phyloP scores from a whole-genome alignment of 92 coral and sea anemone species.

The Porites evermanni region DNA sequence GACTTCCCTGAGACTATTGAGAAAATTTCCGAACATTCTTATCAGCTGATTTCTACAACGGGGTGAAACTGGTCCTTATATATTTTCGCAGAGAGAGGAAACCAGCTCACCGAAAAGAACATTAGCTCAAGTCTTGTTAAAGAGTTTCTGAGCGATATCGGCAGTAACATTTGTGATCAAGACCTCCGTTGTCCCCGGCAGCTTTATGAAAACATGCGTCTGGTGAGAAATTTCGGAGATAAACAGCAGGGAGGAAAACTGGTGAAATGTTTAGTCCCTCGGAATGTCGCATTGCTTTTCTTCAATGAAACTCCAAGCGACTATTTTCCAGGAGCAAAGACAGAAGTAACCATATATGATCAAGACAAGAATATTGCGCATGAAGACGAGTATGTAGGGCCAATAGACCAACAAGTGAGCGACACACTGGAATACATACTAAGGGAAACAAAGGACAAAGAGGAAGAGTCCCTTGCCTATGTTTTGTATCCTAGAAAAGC shows the following conservation, averaged over 20 bases:
- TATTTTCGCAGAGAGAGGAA: constrained; percentile 14
- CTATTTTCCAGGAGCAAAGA: constrained; percentile 69
- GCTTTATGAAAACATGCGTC: constrained; percentile 53
- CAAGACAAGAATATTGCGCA: constrained; percentile 44
- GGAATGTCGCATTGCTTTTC: constrained; percentile 66
- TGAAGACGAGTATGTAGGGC: constrained; percentile 43
- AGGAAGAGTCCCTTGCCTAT: constrained; percentile 61
- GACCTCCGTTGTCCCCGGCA: neutral
- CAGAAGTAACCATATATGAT: constrained; percentile 63
- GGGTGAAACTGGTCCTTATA: too few relatives aligned
- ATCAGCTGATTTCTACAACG: too few relatives aligned
- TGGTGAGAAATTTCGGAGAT: constrained; percentile 58
- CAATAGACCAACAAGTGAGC: constrained; percentile 62
- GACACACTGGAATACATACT: constrained; percentile 55
- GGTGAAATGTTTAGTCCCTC: constrained; percentile 48
- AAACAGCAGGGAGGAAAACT: constrained; percentile 24
- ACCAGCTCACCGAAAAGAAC: constrained; percentile 37
- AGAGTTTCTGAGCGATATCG: constrained; percentile 40
- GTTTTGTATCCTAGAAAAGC: constrained; percentile 72
- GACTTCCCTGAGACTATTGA: too few relatives aligned
- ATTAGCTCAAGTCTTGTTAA: constrained; percentile 44
- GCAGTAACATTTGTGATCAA: constrained; percentile 56
- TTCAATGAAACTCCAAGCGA: constrained; percentile 49
- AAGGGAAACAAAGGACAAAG: constrained; percentile 46
- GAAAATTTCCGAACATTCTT: too few relatives aligned